Conservation (phyloP, 2,888 invertebrate species). For the Yponomeuta cagnagella region DNA sequence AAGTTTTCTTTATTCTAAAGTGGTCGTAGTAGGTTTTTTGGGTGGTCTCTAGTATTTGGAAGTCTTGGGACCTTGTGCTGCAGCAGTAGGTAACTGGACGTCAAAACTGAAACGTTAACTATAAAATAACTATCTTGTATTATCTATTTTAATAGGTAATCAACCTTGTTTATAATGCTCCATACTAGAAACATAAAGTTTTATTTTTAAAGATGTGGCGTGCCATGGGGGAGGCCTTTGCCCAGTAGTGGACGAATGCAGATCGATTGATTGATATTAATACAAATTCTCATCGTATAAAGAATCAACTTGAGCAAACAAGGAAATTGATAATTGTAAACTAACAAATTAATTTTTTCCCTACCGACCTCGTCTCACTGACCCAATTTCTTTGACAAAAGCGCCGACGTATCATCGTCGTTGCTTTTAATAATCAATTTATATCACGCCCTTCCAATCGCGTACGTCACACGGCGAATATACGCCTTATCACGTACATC, state of each 20-base stretch:
- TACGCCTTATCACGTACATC: background rate
- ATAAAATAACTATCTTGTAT: too few relatives aligned
- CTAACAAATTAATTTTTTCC: background rate
- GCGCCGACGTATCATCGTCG: conserved; percentile 17
- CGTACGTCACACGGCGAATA: conserved; percentile 31
- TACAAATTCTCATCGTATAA: too few relatives aligned
- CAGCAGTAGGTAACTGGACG: too few relatives aligned
- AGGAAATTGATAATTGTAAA: background rate
- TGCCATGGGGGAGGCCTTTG: too few relatives aligned
- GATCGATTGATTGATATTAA: too few relatives aligned
- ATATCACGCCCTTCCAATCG: conserved; percentile 42
- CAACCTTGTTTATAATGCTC: too few relatives aligned
- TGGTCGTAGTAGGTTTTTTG: background rate
- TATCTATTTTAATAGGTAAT: too few relatives aligned
- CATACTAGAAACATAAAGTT: too few relatives aligned
- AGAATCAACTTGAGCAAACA: background rate
- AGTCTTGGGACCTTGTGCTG: too few relatives aligned
- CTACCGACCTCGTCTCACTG: background rate
- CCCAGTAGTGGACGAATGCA: too few relatives aligned
- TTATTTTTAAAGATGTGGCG: too few relatives aligned
- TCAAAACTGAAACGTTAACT: too few relatives aligned
- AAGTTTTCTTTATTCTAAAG: background rate
- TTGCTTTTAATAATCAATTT: conserved; percentile 36
- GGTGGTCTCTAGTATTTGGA: conserved; percentile 8
- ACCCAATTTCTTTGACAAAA: conserved; percentile 10